Evolutionary conservation across 2,113 vertebrate genomes (phyloP), one percentile per base, ranked within the genome.

Genomic region (Takifugu bimaculatus): DNA sequence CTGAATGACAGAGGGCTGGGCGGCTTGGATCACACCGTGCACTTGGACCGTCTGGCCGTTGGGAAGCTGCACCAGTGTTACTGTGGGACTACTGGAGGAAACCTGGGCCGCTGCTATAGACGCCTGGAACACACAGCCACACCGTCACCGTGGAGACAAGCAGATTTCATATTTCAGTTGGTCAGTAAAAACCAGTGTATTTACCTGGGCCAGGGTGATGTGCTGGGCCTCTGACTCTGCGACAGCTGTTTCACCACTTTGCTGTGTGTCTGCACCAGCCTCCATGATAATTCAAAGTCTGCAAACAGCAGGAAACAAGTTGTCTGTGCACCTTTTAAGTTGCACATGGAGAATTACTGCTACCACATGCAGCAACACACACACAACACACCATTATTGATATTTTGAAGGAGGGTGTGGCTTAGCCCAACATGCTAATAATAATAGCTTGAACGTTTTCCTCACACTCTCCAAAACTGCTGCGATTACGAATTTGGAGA

Each of bases 221-320:
- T 98, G 95, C 88, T 97, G 96, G 81, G 88, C 92, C 85, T 98
- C 95, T 82, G 95, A 91, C 87, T 99, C 95, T 70, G 95, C 93
- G 85, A 95, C 92, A 84, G 91, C 93, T 71, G 94, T 92, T 88
- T 98, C 95, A 84, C 94, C 94, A 90, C 94, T 93, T 92, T 95
- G 95, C 90, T 98, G 96, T 87, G 92, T 93, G 85, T 99, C 97
- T 92, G 94, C 91, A 89, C 91, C 94, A 89, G 94, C 94, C 91
- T 99, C 97, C 97, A 99, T 99, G 91, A 93, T 97, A 94, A 97
- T 97, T 93, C 93, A 96, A 93, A 94, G 93, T 89, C 94, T 95
- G 89, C 28, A 51, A 2, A 47, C 20, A 50, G n/a, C 48, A 25
- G 48, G 9, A n/a, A 50, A 25, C 45, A 14, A 13, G 6, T n/a